Conservation (phyloP, 2,797 vertebrate genomes). For the Spheniscus humboldti region DNA sequence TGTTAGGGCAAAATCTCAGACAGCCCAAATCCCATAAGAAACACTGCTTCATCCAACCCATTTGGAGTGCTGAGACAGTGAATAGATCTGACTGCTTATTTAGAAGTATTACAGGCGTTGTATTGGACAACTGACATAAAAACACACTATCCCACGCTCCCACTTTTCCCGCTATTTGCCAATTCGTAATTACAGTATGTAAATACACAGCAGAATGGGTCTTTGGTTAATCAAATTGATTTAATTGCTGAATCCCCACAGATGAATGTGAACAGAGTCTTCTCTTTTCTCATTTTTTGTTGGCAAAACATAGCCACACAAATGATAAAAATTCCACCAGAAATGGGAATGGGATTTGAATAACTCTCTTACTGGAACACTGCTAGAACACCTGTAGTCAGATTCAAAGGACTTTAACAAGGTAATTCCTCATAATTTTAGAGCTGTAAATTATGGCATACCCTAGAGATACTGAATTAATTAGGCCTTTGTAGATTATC, state of each 20-base stretch:
- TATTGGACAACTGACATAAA: constrained; percentile 61
- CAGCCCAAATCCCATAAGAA: neutral
- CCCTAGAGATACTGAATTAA: constrained; percentile 40
- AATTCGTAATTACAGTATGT: constrained; percentile 72
- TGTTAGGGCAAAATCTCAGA: neutral
- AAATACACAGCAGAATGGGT: constrained; percentile 73
- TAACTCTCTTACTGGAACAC: neutral
- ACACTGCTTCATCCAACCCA: neutral
- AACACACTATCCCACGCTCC: constrained; percentile 57
- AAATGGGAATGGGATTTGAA: constrained; percentile 43
- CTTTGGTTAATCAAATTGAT: constrained; percentile 76
- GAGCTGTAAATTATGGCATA: neutral
- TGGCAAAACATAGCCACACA: constrained; percentile 65
- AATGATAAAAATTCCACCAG: constrained; percentile 54
- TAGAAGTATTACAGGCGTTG: constrained; percentile 47
- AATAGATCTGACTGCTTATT: constrained; percentile 30
- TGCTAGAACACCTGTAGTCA: constrained; percentile 50
- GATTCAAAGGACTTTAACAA: constrained; percentile 37
- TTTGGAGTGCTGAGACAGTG: neutral
- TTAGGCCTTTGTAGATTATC: constrained; percentile 32
- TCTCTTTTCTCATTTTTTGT: constrained; percentile 65
- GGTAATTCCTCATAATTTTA: constrained; percentile 32
- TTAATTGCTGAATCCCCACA: constrained; percentile 72
- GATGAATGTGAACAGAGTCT: constrained; percentile 70
- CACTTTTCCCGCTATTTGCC: constrained; percentile 68